Evolutionary conservation across 2,113 vertebrate species (phyloP).

Genomic region (Uropsilus gracilis): DNA sequence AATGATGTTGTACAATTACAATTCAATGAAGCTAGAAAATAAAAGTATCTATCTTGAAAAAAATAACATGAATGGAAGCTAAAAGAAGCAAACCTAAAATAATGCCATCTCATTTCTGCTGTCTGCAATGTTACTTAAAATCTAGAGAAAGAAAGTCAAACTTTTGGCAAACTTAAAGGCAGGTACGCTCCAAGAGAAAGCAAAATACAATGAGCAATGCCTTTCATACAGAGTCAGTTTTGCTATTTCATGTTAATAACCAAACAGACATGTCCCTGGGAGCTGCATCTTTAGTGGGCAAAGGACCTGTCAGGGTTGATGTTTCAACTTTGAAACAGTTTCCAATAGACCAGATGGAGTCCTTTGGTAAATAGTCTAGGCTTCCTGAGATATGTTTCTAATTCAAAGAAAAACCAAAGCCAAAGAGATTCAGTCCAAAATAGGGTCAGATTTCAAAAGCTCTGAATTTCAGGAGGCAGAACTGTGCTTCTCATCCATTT

Average conservation of each 20-base stretch:
- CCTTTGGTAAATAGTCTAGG: slow-evolving; percentile 50
- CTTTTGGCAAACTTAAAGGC: slow-evolving; percentile 28
- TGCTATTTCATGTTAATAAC: slow-evolving; percentile 35
- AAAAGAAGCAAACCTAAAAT: not conserved
- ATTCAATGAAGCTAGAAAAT: not conserved
- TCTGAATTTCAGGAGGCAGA: not conserved
- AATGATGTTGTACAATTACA: not conserved
- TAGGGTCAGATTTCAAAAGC: slow-evolving; percentile 61
- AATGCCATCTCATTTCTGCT: too few species aligned
- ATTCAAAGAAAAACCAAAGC: slow-evolving; percentile 63
- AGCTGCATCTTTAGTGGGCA: slow-evolving; percentile 43
- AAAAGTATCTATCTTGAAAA: not conserved
- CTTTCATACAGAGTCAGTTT: not conserved
- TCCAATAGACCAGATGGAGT: slow-evolving; percentile 68
- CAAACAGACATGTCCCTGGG: not conserved
- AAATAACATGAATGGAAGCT: not conserved
- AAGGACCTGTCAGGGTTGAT: slow-evolving; percentile 63
- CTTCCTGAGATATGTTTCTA: slow-evolving; percentile 61
- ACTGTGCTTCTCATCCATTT: not conserved
- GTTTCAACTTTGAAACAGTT: slow-evolving; percentile 70
- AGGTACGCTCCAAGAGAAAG: not conserved
- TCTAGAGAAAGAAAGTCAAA: not conserved
- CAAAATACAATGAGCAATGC: not conserved
- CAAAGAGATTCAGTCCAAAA: slow-evolving; percentile 41
- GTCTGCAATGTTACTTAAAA: slow-evolving; percentile 12